Conservation (phyloP, 1,140 invertebrate species). For the Trypoxylus dichotomus region DNA sequence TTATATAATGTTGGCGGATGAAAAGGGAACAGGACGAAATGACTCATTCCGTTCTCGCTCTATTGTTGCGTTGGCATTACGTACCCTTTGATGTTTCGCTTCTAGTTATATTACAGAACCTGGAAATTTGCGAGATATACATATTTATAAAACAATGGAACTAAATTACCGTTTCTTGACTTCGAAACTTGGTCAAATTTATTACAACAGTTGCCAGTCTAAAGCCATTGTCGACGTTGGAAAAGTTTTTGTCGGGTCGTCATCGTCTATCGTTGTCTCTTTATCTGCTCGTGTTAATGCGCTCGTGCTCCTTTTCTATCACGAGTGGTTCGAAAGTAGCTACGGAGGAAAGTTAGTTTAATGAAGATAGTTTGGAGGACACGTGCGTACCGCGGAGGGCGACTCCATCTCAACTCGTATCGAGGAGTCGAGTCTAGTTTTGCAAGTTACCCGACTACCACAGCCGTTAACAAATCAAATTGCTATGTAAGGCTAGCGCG, state of each 20-base stretch:
- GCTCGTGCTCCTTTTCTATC: background rate
- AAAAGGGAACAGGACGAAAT: conserved; percentile 11
- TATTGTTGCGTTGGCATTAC: conserved; percentile 12
- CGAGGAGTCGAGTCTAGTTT: background rate
- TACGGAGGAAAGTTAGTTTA: background rate
- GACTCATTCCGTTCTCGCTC: background rate
- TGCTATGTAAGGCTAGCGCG: background rate
- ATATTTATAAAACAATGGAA: conserved; percentile 24
- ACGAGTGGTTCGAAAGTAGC: background rate
- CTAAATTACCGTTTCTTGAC: conserved; percentile 19
- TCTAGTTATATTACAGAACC: background rate
- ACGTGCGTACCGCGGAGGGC: background rate
- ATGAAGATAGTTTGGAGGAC: conserved; percentile 20
- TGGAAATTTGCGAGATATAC: conserved; percentile 9
- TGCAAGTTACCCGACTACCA: background rate
- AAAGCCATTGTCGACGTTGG: conserved; percentile 2
- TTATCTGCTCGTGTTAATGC: background rate
- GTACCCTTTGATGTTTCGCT: conserved; percentile 8
- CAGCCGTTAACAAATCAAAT: conserved; percentile 17
- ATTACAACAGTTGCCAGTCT: background rate
- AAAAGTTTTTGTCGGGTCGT: background rate
- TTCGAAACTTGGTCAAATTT: conserved; percentile 25
- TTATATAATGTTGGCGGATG: conserved; percentile 5
- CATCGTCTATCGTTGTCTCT: background rate
- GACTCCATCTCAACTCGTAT: background rate